A percentile compares a stretch with the other conserved stretches of the same genome.
These are phyloP conservation scores for Heliconius himera DNA, from an alignment of 1,140 invertebrate species.

Conservation along the genomic window DNA sequence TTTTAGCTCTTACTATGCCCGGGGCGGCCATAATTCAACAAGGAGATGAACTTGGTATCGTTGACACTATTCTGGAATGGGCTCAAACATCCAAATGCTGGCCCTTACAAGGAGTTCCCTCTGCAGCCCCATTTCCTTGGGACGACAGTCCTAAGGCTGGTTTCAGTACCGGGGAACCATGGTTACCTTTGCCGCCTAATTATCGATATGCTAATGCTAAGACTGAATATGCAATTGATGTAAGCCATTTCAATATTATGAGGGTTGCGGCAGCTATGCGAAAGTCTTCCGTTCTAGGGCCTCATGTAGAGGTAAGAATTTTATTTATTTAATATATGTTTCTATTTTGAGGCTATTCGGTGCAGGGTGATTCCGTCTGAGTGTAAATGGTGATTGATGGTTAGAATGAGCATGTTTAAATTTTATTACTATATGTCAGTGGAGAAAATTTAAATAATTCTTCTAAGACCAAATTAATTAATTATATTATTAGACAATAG, in stretches of 20 bases:
- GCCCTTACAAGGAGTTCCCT: constrained; percentile 45
- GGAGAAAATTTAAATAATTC: too few species aligned
- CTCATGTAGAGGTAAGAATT: constrained; percentile 60
- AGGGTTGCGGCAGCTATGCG: constrained; percentile 66
- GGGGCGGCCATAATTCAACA: constrained; percentile 86
- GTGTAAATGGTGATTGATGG: too few species aligned
- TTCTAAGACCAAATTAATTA: neutral
- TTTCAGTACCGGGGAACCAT: constrained; percentile 77
- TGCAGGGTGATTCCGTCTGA: too few species aligned
- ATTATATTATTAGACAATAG: neutral
- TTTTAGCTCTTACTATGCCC: constrained; percentile 83
- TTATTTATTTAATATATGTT: neutral
- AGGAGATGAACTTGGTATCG: constrained; percentile 88
- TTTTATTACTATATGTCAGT: too few species aligned
- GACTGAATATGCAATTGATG: constrained; percentile 67
- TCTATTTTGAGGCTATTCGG: too few species aligned
- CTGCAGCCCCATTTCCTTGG: constrained; percentile 88
- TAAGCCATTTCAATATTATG: constrained; percentile 66
- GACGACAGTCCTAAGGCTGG: constrained; percentile 83
- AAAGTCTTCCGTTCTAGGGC: constrained; percentile 66
- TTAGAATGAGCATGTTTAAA: too few species aligned
- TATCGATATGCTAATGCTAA: constrained; percentile 82
- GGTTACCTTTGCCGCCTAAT: constrained; percentile 83
- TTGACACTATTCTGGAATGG: constrained; percentile 79
- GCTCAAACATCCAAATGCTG: constrained; percentile 54